Evolutionary conservation across 2,113 vertebrate genomes (phyloP), one percentile per base, ranked within the genome.

Genomic region (Sporophila hypoxantha): DNA sequence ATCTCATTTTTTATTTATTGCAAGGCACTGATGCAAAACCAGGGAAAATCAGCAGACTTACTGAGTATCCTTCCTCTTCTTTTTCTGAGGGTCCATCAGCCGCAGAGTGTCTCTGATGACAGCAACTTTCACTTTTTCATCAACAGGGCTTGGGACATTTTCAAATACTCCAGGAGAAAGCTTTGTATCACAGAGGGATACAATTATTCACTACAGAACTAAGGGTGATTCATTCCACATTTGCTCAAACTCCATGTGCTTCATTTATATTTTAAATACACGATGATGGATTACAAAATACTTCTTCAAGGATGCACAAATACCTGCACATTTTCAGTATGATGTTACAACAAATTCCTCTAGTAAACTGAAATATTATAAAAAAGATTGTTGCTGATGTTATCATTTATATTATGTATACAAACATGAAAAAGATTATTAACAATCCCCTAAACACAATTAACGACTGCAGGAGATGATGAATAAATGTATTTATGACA

Each of bases 41-140:
- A 65, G 71, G 57, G 21, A 9, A 60, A 49, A 52, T 14, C 14
- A 73, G n/a, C 44, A 68, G 56, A 96, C 97, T 97, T 85, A 97
- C 96, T 80, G 92, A 14, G 4, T 65, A 36, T 96, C 94, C 73
- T 88, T 95, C 30, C 60, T 95, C 89, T 97, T 99, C 76, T 93
- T 97, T 78, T 96, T 97, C 52, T 96, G 93, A 5, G 98, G 99
- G 73, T 99, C 98, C 97, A 99, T 96, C 29, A 99, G 97, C 27
- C 99, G 97, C 66, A 99, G 97, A 0, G 99, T 99, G 94, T 99
- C 99, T 85, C 99, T 98, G 95, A 99, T 99, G 79, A 99, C 98
- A 2, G 98, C 97, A 65, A 99, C 98, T 94, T 99, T 99, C 42
- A 99, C 98, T 66, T 99, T 98, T 84, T 99, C 98, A 66, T 99